These are phyloP conservation scores for Limenitis camilla DNA, from an alignment of 2,888 invertebrate species.

Conservation along the genomic window DNA sequence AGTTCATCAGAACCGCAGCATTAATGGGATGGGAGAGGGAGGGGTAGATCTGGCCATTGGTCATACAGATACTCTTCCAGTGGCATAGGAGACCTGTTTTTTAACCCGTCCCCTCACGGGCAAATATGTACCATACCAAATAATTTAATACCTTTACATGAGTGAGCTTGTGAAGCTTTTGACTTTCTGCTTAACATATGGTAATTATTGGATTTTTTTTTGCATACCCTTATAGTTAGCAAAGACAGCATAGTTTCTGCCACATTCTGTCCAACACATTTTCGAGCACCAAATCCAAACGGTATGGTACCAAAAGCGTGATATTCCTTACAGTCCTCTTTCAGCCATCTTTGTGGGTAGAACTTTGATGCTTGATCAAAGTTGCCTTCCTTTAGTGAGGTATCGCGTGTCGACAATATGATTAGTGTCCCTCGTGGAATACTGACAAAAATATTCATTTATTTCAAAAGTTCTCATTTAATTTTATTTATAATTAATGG, in stretches of 20 bases:
- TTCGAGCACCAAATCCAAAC: conserved; percentile 77
- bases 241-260: conserved; percentile 76
- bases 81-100: too few relatives aligned
- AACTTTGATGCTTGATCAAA: conserved; percentile 78
- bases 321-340: conserved; percentile 47
- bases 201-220: not conserved
- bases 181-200: not conserved
- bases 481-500: too few relatives aligned
- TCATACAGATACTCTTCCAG: too few relatives aligned
- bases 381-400: conserved; percentile 76
- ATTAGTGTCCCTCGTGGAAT: conserved; percentile 76
- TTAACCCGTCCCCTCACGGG: too few relatives aligned
- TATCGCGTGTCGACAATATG: conserved; percentile 78
- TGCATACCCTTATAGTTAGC: conserved; percentile 69
- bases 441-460: conserved; percentile 22
- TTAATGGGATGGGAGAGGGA: too few relatives aligned
- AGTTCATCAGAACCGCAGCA: too few relatives aligned
- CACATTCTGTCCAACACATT: conserved; percentile 77
- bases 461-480: too few relatives aligned
- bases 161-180: not conserved
- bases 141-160: too few relatives aligned
- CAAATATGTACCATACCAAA: too few relatives aligned
- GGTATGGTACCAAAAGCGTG: conserved; percentile 77
- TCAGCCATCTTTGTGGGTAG: conserved; percentile 78
- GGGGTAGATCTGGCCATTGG: too few relatives aligned